These are phyloP conservation scores for Porites australiensis DNA, from an alignment of 64 coral and sea anemone species.

Conservation along the genomic window DNA sequence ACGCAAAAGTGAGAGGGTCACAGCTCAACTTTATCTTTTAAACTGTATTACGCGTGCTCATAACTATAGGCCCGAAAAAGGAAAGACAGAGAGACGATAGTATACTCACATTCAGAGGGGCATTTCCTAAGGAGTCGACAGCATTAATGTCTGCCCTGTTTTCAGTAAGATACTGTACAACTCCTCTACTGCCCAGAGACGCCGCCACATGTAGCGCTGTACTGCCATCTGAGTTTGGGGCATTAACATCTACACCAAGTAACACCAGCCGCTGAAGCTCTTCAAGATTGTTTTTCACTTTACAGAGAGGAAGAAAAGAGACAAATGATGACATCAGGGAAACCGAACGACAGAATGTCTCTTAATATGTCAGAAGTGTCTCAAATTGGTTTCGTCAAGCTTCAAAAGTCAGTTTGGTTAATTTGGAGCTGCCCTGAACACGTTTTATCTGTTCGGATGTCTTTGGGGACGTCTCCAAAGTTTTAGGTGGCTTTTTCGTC, in stretches of 20 bases:
- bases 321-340: not conserved
- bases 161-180: slow-evolving; percentile 93
- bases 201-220: slow-evolving; percentile 85
- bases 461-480: too few species aligned
- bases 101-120: slow-evolving; percentile 88
- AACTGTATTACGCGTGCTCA: too few species aligned
- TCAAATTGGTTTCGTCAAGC: too few species aligned
- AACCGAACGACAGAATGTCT: too few species aligned
- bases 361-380: too few species aligned
- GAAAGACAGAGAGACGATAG: not conserved
- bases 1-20: too few species aligned
- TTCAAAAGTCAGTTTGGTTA: too few species aligned
- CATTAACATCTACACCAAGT: slow-evolving; percentile 83
- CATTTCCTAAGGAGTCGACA: slow-evolving; percentile 85
- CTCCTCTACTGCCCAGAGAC: slow-evolving; percentile 55
- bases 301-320: not conserved
- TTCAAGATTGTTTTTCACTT: slow-evolving; percentile 77
- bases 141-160: slow-evolving; percentile 87
- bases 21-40: too few species aligned
- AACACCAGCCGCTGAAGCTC: slow-evolving; percentile 74
- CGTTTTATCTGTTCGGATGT: too few species aligned
- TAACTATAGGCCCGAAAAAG: not conserved
- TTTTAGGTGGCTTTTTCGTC: too few species aligned
- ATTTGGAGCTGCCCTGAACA: too few species aligned
- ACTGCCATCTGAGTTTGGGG: slow-evolving; percentile 61